These are phyloP conservation scores for Coracopsis vasa DNA, from an alignment of 2,113 vertebrate species.

Conservation along the genomic window DNA sequence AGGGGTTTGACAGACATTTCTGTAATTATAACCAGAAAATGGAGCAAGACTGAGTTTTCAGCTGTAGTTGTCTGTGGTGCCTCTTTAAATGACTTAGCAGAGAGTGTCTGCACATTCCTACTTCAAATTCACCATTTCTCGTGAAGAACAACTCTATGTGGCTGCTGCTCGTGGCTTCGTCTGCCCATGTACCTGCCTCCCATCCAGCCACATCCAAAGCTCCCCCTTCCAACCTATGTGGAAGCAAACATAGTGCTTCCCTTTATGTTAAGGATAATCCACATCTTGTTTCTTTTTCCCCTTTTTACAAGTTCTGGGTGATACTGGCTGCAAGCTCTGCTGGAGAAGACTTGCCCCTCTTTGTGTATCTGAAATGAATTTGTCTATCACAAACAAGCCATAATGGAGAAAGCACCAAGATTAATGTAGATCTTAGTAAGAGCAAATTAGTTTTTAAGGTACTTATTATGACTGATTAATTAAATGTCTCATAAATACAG, in stretches of 20 bases:
- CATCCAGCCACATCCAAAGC: not conserved
- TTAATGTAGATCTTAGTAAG: not conserved
- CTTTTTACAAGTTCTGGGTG: not conserved
- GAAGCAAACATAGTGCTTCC: fast-evolving
- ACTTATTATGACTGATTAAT: constrained; percentile 5
- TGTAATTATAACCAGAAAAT: not conserved
- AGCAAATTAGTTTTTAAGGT: not conserved
- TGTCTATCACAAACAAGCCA: not conserved
- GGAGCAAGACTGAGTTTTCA: not conserved
- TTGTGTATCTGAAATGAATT: not conserved
- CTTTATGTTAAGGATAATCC: not conserved
- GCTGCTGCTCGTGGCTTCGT: fast-evolving
- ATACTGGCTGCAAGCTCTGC: not conserved
- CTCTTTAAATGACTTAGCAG: not conserved
- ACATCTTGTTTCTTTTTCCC: not conserved
- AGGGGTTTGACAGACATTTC: not conserved
- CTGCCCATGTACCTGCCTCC: not conserved
- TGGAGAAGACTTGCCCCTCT: not conserved
- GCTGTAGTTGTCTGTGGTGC: not conserved
- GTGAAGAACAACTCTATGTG: not conserved
- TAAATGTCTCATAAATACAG: not conserved
- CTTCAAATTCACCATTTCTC: not conserved
- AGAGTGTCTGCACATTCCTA: not conserved
- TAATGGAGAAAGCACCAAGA: not conserved
- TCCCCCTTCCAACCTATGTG: fast-evolving